Conservation (phyloP, 2,113 vertebrate species). For the Bostrychus sinensis region DNA sequence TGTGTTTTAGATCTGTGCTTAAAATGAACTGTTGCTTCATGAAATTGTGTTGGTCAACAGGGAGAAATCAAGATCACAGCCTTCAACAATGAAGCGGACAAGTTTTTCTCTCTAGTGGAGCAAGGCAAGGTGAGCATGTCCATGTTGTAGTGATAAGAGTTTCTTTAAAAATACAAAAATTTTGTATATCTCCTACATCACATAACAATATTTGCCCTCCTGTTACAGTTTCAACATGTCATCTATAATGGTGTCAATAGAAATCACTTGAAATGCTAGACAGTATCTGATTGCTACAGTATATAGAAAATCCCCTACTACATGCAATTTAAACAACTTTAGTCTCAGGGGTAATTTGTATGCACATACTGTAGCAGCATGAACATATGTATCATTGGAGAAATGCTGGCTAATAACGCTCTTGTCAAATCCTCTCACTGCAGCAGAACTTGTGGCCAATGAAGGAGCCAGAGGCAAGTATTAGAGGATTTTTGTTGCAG, state of each 20-base stretch:
- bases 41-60: slow-evolving; percentile 72
- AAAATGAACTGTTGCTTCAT: slow-evolving; percentile 22
- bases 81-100: slow-evolving; percentile 96
- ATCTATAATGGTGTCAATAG: not conserved
- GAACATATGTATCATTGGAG: slow-evolving; percentile 28
- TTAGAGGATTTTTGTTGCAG: slow-evolving; percentile 32
- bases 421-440: slow-evolving; percentile 32
- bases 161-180: slow-evolving; percentile 1
- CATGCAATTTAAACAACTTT: not conserved
- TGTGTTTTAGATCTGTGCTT: slow-evolving; percentile 8
- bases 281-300: slow-evolving; percentile 4
- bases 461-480: slow-evolving; percentile 27
- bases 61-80: slow-evolving; percentile 95
- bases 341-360: slow-evolving; percentile 10
- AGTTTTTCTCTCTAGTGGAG: slow-evolving; percentile 92
- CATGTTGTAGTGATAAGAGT: slow-evolving; percentile 29
- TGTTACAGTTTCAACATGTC: not conserved
- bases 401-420: slow-evolving; percentile 26
- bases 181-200: slow-evolving; percentile 1
- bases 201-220: slow-evolving; percentile 1
- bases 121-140: slow-evolving; percentile 87
- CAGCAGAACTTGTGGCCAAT: slow-evolving; percentile 29
- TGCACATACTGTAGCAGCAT: not conserved
- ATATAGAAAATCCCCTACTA: not conserved
- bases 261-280: slow-evolving; percentile 1